Evolutionary conservation across 1,140 invertebrate genomes (phyloP).

Genomic region (Stegodyphus dumicola): DNA sequence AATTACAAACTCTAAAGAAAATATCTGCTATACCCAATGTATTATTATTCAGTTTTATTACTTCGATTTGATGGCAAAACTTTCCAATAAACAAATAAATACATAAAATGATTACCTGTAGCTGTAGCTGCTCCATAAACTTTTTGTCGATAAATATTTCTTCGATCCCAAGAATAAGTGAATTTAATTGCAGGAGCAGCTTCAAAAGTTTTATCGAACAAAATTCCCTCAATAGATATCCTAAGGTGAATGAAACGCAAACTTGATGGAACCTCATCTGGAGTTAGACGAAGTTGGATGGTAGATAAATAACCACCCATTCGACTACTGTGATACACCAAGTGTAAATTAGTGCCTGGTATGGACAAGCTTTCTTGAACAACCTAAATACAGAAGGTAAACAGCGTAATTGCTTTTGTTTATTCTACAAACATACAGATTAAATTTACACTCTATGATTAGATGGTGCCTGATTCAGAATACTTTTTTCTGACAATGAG

Average conservation of each 20-base stretch:
- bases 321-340: slow-evolving; percentile 70
- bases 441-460: not conserved
- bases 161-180: slow-evolving; percentile 71
- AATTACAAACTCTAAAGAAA: too few species aligned
- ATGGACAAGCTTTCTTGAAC: slow-evolving; percentile 94
- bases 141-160: slow-evolving; percentile 71
- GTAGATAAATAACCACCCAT: slow-evolving; percentile 70
- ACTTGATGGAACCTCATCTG: slow-evolving; percentile 67
- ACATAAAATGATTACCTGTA: slow-evolving; percentile 59
- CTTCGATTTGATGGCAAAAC: too few species aligned
- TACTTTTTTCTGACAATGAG: not conserved
- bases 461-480: not conserved
- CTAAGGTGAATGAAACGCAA: slow-evolving; percentile 66
- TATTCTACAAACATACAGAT: not conserved
- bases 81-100: not conserved
- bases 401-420: too few species aligned
- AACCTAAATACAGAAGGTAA: slow-evolving; percentile 74
- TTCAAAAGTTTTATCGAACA: slow-evolving; percentile 70
- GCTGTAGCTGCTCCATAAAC: slow-evolving; percentile 89
- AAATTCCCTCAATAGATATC: slow-evolving; percentile 70
- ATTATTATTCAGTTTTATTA: too few species aligned
- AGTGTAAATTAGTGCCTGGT: slow-evolving; percentile 77
- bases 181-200: slow-evolving; percentile 71
- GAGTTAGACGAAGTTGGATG: slow-evolving; percentile 71
- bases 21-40: too few species aligned